Evolutionary conservation across 2,888 invertebrate species (phyloP).

Genomic region (Aplocera efformata): DNA sequence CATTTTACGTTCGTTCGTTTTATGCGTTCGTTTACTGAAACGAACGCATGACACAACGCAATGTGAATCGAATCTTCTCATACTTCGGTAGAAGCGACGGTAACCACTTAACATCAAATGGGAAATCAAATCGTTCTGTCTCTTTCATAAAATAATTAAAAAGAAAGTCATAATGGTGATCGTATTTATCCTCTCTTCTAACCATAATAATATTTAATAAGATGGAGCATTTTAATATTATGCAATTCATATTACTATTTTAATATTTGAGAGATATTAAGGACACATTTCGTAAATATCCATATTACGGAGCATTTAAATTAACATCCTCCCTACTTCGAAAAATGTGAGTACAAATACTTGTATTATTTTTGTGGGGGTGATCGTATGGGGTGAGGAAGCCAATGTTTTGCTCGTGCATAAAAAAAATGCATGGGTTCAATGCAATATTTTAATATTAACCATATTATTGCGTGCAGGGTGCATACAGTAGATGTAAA

Average conservation of each 20-base stretch:
- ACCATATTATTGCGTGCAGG: slow-evolving; percentile 69
- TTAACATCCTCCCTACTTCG: slow-evolving; percentile 52
- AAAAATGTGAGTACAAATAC: slow-evolving; percentile 73
- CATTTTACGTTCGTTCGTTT: too few relatives aligned
- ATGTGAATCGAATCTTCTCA: too few relatives aligned
- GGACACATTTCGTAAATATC: slow-evolving; percentile 18
- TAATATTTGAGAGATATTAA: slow-evolving; percentile 1
- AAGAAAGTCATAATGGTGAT: too few relatives aligned
- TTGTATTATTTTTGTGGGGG: slow-evolving; percentile 72
- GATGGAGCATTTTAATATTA: background rate
- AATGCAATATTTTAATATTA: slow-evolving; percentile 79
- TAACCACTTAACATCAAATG: too few relatives aligned
- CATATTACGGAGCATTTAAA: slow-evolving; percentile 56
- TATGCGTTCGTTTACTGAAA: too few relatives aligned
- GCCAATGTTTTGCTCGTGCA: slow-evolving; percentile 71
- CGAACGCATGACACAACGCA: too few relatives aligned
- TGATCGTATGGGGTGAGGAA: slow-evolving; percentile 55
- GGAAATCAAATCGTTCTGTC: too few relatives aligned
- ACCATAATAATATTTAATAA: too few relatives aligned
- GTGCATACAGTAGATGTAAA: slow-evolving; percentile 53
- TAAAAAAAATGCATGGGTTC: slow-evolving; percentile 73
- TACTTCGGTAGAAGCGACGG: too few relatives aligned
- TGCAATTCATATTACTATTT: slow-evolving; percentile 1
- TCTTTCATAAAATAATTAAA: too few relatives aligned
- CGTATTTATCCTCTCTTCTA: too few relatives aligned